A percentile compares a stretch with the other conserved stretches of the same genome.
phyloP scores from a whole-genome alignment of 2,797 vertebrate species.

The Ispidina lecontei region DNA sequence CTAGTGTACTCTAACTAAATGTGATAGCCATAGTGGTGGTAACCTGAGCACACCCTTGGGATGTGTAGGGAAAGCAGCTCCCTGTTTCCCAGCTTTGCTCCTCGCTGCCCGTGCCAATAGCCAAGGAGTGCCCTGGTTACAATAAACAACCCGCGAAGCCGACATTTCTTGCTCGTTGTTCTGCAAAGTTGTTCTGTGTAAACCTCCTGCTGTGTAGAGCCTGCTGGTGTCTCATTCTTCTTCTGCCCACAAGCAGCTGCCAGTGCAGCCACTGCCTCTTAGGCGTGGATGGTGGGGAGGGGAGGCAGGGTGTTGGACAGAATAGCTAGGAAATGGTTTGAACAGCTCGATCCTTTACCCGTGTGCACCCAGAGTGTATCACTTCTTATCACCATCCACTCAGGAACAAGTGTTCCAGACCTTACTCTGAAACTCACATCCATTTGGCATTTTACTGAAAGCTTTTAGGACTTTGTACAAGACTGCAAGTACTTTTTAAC shows the following conservation, averaged over 20 bases:
- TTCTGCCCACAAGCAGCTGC: slow-evolving; percentile 67
- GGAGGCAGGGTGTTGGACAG: neutral
- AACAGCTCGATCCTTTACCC: slow-evolving; percentile 16
- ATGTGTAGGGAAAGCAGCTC: slow-evolving; percentile 40
- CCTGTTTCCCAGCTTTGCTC: slow-evolving; percentile 62
- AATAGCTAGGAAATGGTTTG: neutral
- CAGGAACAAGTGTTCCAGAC: slow-evolving; percentile 37
- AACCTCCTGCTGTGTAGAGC: slow-evolving; percentile 68
- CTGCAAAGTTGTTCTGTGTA: slow-evolving; percentile 61
- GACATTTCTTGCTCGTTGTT: slow-evolving; percentile 67
- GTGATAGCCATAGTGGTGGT: slow-evolving; percentile 42
- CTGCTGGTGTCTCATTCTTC: slow-evolving; percentile 66
- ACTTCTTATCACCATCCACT: neutral
- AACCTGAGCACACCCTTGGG: slow-evolving; percentile 58
- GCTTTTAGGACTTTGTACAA: slow-evolving; percentile 23
- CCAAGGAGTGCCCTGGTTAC: slow-evolving; percentile 50
- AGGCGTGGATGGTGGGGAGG: slow-evolving; percentile 16
- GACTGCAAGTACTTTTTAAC: neutral
- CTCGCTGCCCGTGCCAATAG: slow-evolving; percentile 58
- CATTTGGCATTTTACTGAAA: slow-evolving; percentile 41
- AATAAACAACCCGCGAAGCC: slow-evolving; percentile 55
- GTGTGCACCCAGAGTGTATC: neutral
- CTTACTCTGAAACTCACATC: neutral
- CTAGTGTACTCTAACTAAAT: slow-evolving; percentile 70
- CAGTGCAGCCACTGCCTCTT: slow-evolving; percentile 25